Evolutionary conservation across 2,113 vertebrate genomes (phyloP).

Genomic region (Pleuronectes platessa): DNA sequence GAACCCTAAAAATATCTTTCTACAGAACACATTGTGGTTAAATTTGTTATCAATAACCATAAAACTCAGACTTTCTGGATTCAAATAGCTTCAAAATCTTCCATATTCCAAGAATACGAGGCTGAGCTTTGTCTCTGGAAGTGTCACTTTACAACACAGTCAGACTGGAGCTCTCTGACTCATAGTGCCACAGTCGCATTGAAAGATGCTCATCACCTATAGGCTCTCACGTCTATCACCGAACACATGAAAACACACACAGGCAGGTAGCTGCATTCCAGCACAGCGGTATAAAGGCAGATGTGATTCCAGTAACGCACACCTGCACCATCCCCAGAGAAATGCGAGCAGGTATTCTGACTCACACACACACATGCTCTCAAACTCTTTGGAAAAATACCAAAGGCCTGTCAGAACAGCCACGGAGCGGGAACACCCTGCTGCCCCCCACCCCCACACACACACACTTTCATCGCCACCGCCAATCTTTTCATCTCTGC

Average conservation of each 20-base stretch:
- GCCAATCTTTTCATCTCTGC: constrained; percentile 71
- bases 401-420: constrained; percentile 78
- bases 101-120: too few relatives aligned
- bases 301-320: constrained; percentile 41
- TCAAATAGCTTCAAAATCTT: too few relatives aligned
- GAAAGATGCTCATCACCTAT: constrained; percentile 31
- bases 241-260: constrained; percentile 8
- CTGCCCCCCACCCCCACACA: constrained; percentile 17
- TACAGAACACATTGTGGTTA: too few relatives aligned
- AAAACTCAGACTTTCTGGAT: too few relatives aligned
- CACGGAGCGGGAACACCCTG: constrained; percentile 33
- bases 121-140: background rate
- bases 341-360: constrained; percentile 48
- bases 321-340: constrained; percentile 58
- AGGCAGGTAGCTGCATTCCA: background rate
- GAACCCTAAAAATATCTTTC: too few relatives aligned
- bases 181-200: constrained; percentile 6
- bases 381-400: constrained; percentile 70
- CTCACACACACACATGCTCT: constrained; percentile 26
- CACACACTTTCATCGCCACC: background rate
- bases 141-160: background rate
- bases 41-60: background rate
- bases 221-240: constrained; percentile 40
- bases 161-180: constrained; percentile 4
- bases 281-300: constrained; percentile 35